Percentiles rank a stretch among this genome's conserved stretches.
Conservation (phyloP, 2,888 invertebrate species). For the Pristionchus japonicus region DNA sequence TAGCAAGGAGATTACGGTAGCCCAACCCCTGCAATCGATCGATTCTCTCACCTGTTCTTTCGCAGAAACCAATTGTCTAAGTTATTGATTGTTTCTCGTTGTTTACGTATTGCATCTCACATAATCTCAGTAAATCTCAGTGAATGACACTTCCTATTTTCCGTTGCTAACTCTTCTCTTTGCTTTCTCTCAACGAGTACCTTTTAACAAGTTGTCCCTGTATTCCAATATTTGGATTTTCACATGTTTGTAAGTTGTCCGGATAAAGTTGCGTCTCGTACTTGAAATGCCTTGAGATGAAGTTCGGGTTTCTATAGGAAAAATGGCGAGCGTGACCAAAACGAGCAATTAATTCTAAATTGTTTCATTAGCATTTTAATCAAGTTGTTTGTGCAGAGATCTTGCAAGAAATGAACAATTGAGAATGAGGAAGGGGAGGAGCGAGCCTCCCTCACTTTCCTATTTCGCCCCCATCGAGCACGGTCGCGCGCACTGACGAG, state of each 20-base stretch:
- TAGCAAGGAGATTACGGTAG: not conserved
- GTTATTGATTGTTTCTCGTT: not conserved
- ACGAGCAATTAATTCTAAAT: not conserved
- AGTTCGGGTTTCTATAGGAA: no score
- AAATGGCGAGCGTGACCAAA: no score
- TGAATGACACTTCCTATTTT: not conserved
- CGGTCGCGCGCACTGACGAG: not conserved
- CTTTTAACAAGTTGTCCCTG: not conserved
- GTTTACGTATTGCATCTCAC: not conserved
- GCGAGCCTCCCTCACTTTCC: not conserved
- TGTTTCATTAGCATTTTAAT: not conserved
- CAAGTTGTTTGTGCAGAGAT: not conserved
- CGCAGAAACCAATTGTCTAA: not conserved
- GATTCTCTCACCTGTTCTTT: not conserved
- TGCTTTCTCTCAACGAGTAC: not conserved
- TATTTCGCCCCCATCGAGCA: not conserved
- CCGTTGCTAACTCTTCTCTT: slow-evolving; percentile 22
- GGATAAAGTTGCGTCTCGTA: not conserved
- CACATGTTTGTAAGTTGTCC: not conserved
- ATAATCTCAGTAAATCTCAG: not conserved
- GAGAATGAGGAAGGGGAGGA: not conserved
- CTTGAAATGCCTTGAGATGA: not conserved
- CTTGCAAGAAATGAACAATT: not conserved
- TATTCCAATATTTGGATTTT: not conserved
- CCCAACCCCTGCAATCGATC: not conserved